Evolutionary conservation across 2,888 invertebrate species (phyloP), one percentile per base, ranked within the genome.

Genomic region (Poecilobothrus nobilitatus): DNA sequence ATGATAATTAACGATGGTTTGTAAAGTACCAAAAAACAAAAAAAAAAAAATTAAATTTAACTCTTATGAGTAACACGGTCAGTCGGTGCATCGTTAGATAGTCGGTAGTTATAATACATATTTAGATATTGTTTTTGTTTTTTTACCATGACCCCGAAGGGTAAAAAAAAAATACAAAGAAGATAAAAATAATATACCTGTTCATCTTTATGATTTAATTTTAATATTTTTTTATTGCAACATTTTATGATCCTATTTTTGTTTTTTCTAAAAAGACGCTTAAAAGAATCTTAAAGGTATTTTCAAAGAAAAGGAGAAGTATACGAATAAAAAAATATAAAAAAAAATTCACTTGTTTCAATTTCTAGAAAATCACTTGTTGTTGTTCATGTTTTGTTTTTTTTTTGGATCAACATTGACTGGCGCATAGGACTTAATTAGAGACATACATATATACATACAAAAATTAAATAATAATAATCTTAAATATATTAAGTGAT

Each of bases 141-240:
- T 65, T 68, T 22, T 61, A 61, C 68, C 65, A 68, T 68, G 68
- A 68, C 68, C 68, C 61, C 65, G 34, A 64, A 68, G 68, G 68
- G 53, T 53, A 53, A 53, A 53, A 53, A 53, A 53, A 53, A 18
- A 53, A 53, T 18, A 53, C 18, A 2, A 53, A n/a, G 18, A 53
- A 15, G 6, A 53, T 6, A 15, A 18, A 15, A 15, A 15, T 53
- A 18, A 53, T 53, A 53, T 53, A 53, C 53, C 53, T 53, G 53
- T 53, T 53, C 53, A 12, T 15, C 10, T 53, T 53, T 53, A 18
- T 53, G n/a, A 53, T 53, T 53, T 53, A 53, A 53, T 53, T 53
- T 53, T 53, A 6, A 6, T 18, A 12, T 53, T n/a, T 15, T 53
- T 53, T 53, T 18, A 53, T 53, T 53, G 6, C 15, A 53, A 15